Conservation (phyloP, 1,140 invertebrate genomes). For the Ctenoplectra terminalis region DNA sequence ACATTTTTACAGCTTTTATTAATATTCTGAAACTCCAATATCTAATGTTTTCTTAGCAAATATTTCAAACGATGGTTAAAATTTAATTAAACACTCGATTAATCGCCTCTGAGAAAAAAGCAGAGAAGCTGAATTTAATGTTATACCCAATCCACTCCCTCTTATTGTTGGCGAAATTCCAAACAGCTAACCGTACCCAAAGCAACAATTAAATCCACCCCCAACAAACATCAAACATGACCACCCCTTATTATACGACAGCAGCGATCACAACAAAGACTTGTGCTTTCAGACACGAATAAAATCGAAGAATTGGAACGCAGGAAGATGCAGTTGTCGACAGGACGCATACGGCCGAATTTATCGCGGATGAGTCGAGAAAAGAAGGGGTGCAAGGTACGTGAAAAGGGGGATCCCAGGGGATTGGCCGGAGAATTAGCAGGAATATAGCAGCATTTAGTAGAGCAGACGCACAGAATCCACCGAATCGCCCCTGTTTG, state of each 20-base stretch:
- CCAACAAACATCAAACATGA: background rate
- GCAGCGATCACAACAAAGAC: constrained; percentile 9
- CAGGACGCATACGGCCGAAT: background rate
- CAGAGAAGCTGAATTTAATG: too few relatives aligned
- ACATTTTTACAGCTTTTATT: too few relatives aligned
- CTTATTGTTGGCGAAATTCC: background rate
- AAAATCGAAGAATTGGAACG: background rate
- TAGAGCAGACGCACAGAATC: constrained; percentile 61
- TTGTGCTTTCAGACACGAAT: background rate
- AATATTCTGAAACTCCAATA: too few relatives aligned
- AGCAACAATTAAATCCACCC: background rate
- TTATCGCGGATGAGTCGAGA: constrained; percentile 31
- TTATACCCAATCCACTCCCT: too few relatives aligned
- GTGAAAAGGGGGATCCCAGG: constrained; percentile 66
- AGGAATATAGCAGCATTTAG: constrained; percentile 77
- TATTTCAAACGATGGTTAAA: too few relatives aligned
- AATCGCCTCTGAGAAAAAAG: too few relatives aligned
- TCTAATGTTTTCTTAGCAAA: too few relatives aligned
- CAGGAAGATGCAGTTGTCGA: constrained; percentile 8
- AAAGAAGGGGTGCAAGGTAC: constrained; percentile 56
- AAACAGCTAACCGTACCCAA: background rate
- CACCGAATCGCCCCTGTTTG: constrained; percentile 57
- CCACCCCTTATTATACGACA: background rate
- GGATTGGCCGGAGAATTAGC: constrained; percentile 77
- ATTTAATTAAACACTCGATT: too few relatives aligned